These are phyloP conservation scores for Ceyx melanurus DNA, from an alignment of 2,113 vertebrate genomes.

Conservation along the genomic window DNA sequence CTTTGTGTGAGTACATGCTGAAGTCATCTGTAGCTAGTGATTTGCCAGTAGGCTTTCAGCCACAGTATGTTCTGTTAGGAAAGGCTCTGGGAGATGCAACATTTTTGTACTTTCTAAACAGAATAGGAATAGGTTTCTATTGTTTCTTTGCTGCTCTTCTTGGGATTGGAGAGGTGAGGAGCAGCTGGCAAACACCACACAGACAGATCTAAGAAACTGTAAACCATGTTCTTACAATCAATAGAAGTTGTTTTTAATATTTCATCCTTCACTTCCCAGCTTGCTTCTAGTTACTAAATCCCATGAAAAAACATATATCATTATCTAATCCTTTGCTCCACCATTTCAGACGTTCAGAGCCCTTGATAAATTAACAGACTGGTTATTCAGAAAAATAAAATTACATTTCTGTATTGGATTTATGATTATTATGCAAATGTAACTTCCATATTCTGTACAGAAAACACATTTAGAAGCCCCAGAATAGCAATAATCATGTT, in stretches of 20 bases:
- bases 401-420: conserved; percentile 69
- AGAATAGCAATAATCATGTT: conserved; percentile 61
- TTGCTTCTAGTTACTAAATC: conserved; percentile 27
- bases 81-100: background rate
- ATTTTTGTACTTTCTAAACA: background rate
- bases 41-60: background rate
- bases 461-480: conserved; percentile 59
- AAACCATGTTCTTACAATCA: background rate
- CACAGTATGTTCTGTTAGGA: background rate
- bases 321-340: conserved; percentile 38
- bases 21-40: background rate
- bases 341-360: conserved; percentile 24
- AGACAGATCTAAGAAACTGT: conserved; percentile 1
- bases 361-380: conserved; percentile 52
- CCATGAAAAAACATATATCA: conserved; percentile 2
- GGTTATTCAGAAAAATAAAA: conserved; percentile 69
- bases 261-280: conserved; percentile 9
- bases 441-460: conserved; percentile 66
- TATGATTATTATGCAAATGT: conserved; percentile 76
- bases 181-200: background rate
- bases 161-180: background rate
- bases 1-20: background rate
- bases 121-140: background rate
- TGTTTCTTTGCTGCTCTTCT: background rate
- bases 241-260: background rate